phyloP scores from a whole-genome alignment of 2,888 invertebrate species.

The Nomada ruficornis region DNA sequence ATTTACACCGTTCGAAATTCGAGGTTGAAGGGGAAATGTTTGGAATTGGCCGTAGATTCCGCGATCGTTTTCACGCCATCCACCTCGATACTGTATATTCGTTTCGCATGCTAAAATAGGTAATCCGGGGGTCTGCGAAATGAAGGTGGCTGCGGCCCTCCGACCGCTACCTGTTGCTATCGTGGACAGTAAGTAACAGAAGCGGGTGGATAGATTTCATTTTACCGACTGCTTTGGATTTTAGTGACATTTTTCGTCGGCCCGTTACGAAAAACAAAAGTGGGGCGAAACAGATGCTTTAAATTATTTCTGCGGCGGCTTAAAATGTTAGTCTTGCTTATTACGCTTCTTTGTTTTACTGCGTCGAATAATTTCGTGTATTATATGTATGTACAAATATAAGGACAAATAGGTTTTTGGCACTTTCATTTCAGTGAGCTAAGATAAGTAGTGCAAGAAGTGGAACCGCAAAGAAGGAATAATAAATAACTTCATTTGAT shows the following conservation, averaged over 20 bases:
- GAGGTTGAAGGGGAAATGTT: slow-evolving; percentile 15
- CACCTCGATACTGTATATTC: slow-evolving; percentile 48
- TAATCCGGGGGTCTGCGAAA: slow-evolving; percentile 58
- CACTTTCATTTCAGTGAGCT: too few species aligned
- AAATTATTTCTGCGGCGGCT: slow-evolving; percentile 24
- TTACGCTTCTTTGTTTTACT: background rate
- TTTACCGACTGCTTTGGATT: slow-evolving; percentile 47
- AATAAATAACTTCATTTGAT: background rate
- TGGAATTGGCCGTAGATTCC: slow-evolving; percentile 24
- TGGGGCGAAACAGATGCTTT: background rate
- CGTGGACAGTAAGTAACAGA: slow-evolving; percentile 66
- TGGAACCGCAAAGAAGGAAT: too few species aligned
- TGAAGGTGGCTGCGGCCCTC: slow-evolving; percentile 58
- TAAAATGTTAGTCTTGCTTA: background rate
- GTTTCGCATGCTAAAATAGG: slow-evolving; percentile 63
- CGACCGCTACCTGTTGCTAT: slow-evolving; percentile 71
- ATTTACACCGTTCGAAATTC: slow-evolving; percentile 20
- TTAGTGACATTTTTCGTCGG: slow-evolving; percentile 50
- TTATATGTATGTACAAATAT: background rate
- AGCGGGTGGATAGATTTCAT: slow-evolving; percentile 55
- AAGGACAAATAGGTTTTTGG: too few species aligned
- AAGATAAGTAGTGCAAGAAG: too few species aligned
- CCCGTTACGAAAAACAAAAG: background rate
- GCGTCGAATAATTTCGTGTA: background rate
- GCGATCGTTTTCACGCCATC: slow-evolving; percentile 17